Percentiles rank a stretch among this genome's conserved stretches.
Conservation (phyloP, 2,113 vertebrate species). For the Rattus rattus region DNA sequence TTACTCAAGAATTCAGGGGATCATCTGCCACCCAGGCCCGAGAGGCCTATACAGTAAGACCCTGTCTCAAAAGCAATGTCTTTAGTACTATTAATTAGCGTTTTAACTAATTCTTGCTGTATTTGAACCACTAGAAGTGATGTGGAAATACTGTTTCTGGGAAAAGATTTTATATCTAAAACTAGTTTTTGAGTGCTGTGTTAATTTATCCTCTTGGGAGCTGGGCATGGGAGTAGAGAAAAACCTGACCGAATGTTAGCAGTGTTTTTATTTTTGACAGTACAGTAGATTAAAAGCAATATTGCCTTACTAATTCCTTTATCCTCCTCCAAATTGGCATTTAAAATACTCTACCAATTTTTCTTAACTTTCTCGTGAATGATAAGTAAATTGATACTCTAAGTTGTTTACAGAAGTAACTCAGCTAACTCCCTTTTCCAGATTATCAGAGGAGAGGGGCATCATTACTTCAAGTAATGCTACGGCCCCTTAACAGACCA, state of each 20-base stretch:
- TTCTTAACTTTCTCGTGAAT: not conserved
- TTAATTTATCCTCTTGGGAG: not conserved
- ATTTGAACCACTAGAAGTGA: slow-evolving; percentile 15
- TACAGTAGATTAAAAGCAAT: slow-evolving; percentile 3
- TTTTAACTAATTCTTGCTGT: slow-evolving; percentile 35
- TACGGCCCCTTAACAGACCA: not conserved
- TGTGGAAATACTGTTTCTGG: not conserved
- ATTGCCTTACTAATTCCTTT: not conserved
- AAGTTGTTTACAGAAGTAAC: not conserved
- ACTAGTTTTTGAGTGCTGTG: not conserved
- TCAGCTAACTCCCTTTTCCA: not conserved
- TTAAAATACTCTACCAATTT: slow-evolving; percentile 17
- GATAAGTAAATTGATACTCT: not conserved
- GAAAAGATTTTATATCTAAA: not conserved
- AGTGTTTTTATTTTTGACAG: not conserved
- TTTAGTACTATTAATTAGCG: not conserved
- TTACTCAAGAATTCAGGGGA: not conserved
- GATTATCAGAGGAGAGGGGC: not conserved
- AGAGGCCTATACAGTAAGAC: not conserved
- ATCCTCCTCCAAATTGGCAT: not conserved
- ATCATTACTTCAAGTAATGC: not conserved
- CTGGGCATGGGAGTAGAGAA: not conserved
- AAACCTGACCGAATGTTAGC: not conserved
- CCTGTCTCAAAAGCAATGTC: not conserved
- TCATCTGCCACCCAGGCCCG: not conserved